Base-by-base conservation (phyloP, 1,140 invertebrate species). In the Lepidurus couesii region DNA sequence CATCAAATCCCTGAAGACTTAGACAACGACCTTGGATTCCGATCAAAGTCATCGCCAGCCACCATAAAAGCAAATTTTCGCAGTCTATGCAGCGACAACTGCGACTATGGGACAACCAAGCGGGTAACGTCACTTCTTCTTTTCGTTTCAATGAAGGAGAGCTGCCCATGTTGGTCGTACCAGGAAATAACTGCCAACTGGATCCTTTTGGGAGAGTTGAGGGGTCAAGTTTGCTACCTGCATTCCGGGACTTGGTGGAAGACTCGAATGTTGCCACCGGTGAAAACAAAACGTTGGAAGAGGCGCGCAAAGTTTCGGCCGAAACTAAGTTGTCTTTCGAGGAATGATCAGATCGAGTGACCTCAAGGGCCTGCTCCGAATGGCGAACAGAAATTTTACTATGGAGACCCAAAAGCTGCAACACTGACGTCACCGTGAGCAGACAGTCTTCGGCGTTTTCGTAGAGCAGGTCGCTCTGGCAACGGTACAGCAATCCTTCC, bases 51-150 rank as follows among this genome's bases (percentile, higher is more conserved):
- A 65, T 65, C 6, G 53, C 53, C 21, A 65, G 16, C 53, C 53
- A 65, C 53, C 53, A 65, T 16, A 65, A 16, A 13, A 65, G 53
- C 53, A 65, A 65, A 65, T 65, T 65, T 65, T 65, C 53, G 53
- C 53, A 65, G 53, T 65, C 53, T 13, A 65, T 65, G 53, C 53
- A 65, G 53, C 53, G 53, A 65, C 53, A 65, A 65, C 21, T 13
- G 21, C 53, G 53, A 16, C 53, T 65, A 16, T 65, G 53, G 13
- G n/a, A 65, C 13, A 65, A 7, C 53, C 53, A 65, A 65, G 53
- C 21, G 6, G 53, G 53, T 21, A n/a, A 21, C 16, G 53, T 7
- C 53, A 65, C 8, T 65, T 21, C 8, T 65, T 65, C 53, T 0
- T 65, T 65, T 13, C 53, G 1, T 65, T 65, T 65, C 16, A 65